phyloP scores from a whole-genome alignment of 2,797 vertebrate species.

The Lycodopsis pacificus region DNA sequence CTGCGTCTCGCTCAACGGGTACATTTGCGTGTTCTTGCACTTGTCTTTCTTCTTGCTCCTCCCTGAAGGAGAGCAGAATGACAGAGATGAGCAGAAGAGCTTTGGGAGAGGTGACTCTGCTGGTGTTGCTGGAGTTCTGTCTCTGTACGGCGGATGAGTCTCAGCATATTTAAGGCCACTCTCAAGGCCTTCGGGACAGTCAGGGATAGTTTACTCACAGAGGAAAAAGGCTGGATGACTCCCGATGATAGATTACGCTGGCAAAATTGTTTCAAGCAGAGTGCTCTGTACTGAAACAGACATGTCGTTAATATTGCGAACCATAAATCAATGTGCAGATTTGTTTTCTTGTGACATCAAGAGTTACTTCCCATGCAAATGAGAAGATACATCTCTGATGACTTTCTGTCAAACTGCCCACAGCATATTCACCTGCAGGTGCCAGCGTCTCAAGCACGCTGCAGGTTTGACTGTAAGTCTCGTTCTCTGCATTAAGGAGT shows the following conservation, averaged over 20 bases:
- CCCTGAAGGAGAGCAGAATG: conserved; percentile 78
- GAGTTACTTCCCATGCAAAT: conserved; percentile 31
- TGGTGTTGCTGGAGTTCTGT: conserved; percentile 27
- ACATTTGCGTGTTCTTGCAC: conserved; percentile 95
- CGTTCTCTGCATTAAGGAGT: not conserved
- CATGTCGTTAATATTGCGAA: conserved; percentile 26
- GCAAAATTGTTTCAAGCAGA: conserved; percentile 34
- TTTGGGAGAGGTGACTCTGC: conserved; percentile 25
- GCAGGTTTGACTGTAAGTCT: not conserved
- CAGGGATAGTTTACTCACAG: not conserved
- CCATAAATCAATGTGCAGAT: conserved; percentile 32
- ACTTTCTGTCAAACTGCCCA: not conserved
- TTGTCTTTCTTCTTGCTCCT: conserved; percentile 98
- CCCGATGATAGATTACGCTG: conserved; percentile 31
- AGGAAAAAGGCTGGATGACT: conserved; percentile 6
- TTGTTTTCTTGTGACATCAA: conserved; percentile 27
- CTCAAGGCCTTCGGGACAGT: conserved; percentile 3
- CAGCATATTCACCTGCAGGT: not conserved
- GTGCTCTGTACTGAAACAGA: conserved; percentile 28
- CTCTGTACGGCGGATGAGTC: not conserved
- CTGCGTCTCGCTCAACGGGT: conserved; percentile 95
- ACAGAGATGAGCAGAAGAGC: conserved; percentile 18
- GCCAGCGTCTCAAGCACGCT: not conserved
- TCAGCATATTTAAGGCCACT: conserved; percentile 11
- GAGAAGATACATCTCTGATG: conserved; percentile 3